These are phyloP conservation scores for Cyclina sinensis DNA, from an alignment of 1,140 invertebrate species.

Conservation along the genomic window DNA sequence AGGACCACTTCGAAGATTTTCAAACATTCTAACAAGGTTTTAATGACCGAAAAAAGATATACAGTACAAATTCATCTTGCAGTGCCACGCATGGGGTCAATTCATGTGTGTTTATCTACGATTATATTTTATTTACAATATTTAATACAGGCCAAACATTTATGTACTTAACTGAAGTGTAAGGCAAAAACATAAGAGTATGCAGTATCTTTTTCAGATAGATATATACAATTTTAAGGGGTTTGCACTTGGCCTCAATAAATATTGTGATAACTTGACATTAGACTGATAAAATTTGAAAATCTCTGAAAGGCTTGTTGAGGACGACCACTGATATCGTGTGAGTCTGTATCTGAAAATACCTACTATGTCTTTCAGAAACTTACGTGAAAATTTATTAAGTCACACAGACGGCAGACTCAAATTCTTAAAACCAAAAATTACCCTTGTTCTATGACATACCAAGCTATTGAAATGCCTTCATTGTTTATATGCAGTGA, in stretches of 20 bases:
- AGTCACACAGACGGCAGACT: no score
- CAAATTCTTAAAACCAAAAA: no score
- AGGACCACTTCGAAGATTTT: constrained; percentile 42
- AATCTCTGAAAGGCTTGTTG: no score
- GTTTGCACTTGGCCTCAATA: not conserved
- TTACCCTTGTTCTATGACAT: no score
- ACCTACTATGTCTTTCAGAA: no score
- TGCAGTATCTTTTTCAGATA: not conserved
- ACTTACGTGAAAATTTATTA: no score
- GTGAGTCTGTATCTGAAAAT: no score
- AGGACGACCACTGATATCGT: no score
- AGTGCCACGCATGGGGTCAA: constrained; percentile 7
- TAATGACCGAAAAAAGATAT: constrained; percentile 41
- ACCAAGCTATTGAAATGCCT: no score
- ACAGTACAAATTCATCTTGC: not conserved
- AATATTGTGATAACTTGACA: not conserved
- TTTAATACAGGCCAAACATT: not conserved
- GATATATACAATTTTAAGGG: not conserved
- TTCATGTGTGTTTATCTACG: not conserved
- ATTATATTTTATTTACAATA: constrained; percentile 5
- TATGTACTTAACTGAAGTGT: not conserved
- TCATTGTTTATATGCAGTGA: no score
- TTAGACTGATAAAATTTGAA: no score
- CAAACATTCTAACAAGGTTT: constrained; percentile 14
- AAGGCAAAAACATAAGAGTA: not conserved